Conservation (phyloP, 1,140 invertebrate genomes). For the Meloidogyne hapla region DNA sequence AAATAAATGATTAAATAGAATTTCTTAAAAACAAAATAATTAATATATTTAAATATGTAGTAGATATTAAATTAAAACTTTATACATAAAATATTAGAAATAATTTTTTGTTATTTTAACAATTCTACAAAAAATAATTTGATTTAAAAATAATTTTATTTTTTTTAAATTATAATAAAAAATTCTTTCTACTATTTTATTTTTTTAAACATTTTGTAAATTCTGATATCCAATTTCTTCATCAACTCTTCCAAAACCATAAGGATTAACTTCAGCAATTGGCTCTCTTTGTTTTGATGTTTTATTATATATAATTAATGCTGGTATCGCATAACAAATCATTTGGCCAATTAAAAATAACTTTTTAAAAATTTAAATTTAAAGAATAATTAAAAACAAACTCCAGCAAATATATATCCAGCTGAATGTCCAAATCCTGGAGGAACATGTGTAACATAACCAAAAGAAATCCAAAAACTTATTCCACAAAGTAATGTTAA, state of each 20-base stretch:
- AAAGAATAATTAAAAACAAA: constrained; percentile 30
- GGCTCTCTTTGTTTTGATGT: constrained; percentile 2
- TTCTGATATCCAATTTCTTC: constrained; percentile 14
- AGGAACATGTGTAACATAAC: constrained; percentile 38
- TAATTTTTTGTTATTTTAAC: no score
- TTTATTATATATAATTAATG: constrained; percentile 35
- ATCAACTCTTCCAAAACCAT: constrained; percentile 10
- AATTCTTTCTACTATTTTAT: no score
- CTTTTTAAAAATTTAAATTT: constrained; percentile 25
- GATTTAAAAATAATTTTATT: no score
- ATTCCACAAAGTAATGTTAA: constrained; percentile 43
- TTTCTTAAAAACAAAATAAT: no score
- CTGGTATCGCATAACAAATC: constrained; percentile 41
- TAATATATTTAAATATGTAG: no score
- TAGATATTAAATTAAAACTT: no score
- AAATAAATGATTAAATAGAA: no score
- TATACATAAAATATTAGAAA: no score
- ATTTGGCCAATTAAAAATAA: constrained; percentile 46
- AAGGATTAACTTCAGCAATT: constrained; percentile 18
- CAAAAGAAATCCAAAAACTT: constrained; percentile 45
- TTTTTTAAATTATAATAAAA: no score
- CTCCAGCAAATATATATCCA: constrained; percentile 46
- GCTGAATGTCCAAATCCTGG: constrained; percentile 35
- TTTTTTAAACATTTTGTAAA: not conserved
- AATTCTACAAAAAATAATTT: no score